Evolutionary conservation across 2,113 vertebrate species (phyloP).

Genomic region (Myrmecobius fasciatus): DNA sequence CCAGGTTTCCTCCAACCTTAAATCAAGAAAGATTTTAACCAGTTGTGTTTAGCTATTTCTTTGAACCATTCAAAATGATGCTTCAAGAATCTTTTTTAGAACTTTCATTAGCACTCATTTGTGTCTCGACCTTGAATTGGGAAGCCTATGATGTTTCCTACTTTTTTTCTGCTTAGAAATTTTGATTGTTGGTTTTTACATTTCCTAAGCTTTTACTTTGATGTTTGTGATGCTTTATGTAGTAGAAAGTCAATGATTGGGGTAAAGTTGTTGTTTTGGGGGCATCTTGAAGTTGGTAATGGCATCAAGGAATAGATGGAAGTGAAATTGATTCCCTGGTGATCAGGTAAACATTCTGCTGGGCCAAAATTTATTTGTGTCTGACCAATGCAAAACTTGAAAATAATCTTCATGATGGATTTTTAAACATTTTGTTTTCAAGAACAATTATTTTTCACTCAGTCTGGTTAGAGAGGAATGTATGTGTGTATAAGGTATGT

Average conservation of each 20-base stretch:
- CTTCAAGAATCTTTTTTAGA: neutral
- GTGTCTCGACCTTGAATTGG: neutral
- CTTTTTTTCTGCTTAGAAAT: neutral
- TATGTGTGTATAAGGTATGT: neutral
- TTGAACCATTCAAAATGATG: neutral
- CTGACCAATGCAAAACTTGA: neutral
- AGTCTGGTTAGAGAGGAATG: neutral
- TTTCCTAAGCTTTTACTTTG: neutral
- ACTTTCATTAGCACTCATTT: neutral
- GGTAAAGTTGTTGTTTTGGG: neutral
- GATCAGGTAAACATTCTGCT: neutral
- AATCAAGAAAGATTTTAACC: neutral
- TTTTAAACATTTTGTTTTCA: neutral
- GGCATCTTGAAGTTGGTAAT: neutral
- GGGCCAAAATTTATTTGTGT: neutral
- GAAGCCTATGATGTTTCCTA: neutral
- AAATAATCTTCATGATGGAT: conserved; percentile 28
- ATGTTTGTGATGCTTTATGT: neutral
- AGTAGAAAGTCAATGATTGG: neutral
- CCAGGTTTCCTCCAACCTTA: neutral
- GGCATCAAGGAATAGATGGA: neutral
- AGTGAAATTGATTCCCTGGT: neutral
- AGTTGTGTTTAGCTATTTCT: neutral
- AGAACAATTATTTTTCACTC: neutral
- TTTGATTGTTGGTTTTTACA: neutral